Evolutionary conservation across 2,888 invertebrate genomes (phyloP).

Genomic region (Cylindroiulus punctatus): DNA sequence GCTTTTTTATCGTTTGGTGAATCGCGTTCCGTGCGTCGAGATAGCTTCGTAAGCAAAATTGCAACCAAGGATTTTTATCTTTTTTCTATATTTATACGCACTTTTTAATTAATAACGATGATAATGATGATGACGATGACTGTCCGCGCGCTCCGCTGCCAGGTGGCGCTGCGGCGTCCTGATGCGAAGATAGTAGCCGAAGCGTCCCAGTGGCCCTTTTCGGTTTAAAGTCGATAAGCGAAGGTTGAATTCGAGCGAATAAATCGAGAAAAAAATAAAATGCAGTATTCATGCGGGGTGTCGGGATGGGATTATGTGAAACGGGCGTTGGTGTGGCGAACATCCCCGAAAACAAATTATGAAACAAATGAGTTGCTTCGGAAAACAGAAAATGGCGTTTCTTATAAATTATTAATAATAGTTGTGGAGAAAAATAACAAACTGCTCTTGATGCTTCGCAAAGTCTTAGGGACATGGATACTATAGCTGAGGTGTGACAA

Average conservation of each 20-base stretch:
- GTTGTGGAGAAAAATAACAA: not conserved
- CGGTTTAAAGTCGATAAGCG: not conserved
- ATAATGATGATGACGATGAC: not conserved
- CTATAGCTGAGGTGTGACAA: not conserved
- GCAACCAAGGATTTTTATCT: not conserved
- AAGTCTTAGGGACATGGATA: not conserved
- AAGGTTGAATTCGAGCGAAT: not conserved
- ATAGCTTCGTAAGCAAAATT: not conserved
- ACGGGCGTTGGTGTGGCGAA: not conserved
- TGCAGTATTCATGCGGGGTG: conserved; percentile 7
- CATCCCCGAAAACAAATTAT: conserved; percentile 1
- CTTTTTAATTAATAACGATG: not conserved
- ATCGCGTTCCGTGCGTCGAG: not conserved
- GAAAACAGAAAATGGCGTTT: not conserved
- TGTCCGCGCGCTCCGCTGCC: not conserved
- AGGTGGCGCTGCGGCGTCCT: not conserved
- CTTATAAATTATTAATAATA: conserved; percentile 18
- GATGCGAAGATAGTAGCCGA: not conserved
- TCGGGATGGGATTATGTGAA: not conserved
- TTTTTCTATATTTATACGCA: not conserved
- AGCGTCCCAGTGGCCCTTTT: not conserved
- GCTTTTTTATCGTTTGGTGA: not conserved
- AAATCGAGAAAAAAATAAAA: not conserved
- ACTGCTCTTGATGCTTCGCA: not conserved
- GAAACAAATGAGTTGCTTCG: conserved; percentile 18